Evolutionary conservation across 2,888 invertebrate genomes (phyloP), one percentile per base, ranked within the genome.

Genomic region (Geophilus truncorum): DNA sequence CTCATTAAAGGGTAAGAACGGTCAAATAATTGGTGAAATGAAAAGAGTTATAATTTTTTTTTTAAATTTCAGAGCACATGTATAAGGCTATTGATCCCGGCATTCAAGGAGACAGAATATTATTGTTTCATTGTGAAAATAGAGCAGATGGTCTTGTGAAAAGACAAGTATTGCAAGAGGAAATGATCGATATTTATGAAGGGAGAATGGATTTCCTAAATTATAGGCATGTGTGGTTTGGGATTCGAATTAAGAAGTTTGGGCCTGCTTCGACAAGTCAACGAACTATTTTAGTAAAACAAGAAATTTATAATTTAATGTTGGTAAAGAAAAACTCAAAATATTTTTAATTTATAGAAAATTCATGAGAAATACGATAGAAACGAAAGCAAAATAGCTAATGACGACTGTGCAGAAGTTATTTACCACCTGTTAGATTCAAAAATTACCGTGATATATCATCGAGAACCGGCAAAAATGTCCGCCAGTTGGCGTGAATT

Each of bases 111-210:
- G 32, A 51, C 9, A 51, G 79, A 23, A 45, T 25, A 25, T n/a
- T 79, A n/a, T 7, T 23, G 81, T 91, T 90, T 86, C 91, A 90
- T 84, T 84, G 88, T 84, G 85, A 87, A 82, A 91, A 92, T 0
- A 89, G 95, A 1, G 86, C 92, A 6, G 95, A 96, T 85, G 92
- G 93, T 3, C 88, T 95, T 45, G 87, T 45, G 2, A 3, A 25
- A 9, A 40, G 79, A 18, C 30, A 79, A 79, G 28, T 51, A 5
- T 5, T 12, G 23, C 51, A 79, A 25, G 57, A 79, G 10, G 79
- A 79, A 57, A 51, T 57, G 28, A 51, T 79, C 28, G 79, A 79
- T 25, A 18, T 45, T 5, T 79, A 79, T 57, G 3, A 10, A 2
- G 34, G 57, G 3, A 6, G 79, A 45, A 18, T 79, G 28, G 79